Base-by-base conservation (phyloP, 2,888 invertebrate species). In the Acrobasis consociella region DNA sequence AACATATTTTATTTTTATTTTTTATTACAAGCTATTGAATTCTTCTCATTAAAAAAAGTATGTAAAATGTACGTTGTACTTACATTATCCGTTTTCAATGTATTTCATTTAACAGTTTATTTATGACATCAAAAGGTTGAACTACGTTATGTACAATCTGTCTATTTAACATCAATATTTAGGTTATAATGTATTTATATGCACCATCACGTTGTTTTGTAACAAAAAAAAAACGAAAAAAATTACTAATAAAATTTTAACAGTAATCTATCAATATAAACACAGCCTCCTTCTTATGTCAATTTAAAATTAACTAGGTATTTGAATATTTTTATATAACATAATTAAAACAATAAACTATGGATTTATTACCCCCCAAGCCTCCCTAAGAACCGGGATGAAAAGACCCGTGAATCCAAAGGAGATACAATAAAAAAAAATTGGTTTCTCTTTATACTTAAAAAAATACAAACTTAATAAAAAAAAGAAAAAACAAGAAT, bases 151-250 rank as follows among this genome's bases (percentile, higher is more conserved):
- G n/a, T 58, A 58, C 58, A 58, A 37, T 15, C n/a, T 38, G 38
- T 51, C 60, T 60, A 60, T 60, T 38, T 46, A 62, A 62, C 62
- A 55, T 55, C 60, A 70, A 69, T 69, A 67, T 67, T 64, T 67
- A 63, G 31, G 67, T 67, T 76, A 72, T 68, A 75, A 70, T 71
- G 71, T 71, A 73, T 67, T 71, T 69, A 60, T 76, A 80, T 77
- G 82, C 83, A 83, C 83, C 83, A 81, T 82, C 75, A 69, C 66
- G 62, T 67, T 71, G 62, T 68, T 68, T 42, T 51, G 22, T 66
- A 67, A 70, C 66, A 65, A 65, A 61, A 59, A n/a, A 62, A 58
- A 55, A 15, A 15, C 31, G 49, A 31, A 55, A 13, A 42, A 55
- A 31, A 49, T 15, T 49, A 37, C 9, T 60, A 62, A 62, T 22